phyloP scores from a whole-genome alignment of 2,888 invertebrate species.

The Synanthedon tipuliformis region DNA sequence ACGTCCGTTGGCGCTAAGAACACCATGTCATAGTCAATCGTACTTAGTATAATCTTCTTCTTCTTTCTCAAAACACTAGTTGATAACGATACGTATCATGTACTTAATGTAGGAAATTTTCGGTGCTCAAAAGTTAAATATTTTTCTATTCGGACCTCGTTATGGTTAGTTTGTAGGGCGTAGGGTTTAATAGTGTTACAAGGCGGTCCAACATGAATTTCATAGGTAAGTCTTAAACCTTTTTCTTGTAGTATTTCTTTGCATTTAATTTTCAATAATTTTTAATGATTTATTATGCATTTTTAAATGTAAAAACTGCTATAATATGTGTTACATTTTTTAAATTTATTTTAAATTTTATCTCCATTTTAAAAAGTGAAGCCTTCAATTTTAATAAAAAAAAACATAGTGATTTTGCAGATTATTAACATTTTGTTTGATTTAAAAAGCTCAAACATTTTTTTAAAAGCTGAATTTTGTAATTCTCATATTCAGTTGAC shows the following conservation, averaged over 20 bases:
- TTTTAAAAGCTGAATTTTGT: no score
- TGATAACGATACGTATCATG: slow-evolving; percentile 61
- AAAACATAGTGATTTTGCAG: no score
- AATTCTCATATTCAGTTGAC: no score
- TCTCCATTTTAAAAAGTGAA: neutral
- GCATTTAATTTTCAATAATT: neutral
- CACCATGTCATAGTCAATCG: slow-evolving; percentile 45
- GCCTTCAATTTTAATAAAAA: no score
- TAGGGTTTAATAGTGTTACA: slow-evolving; percentile 33
- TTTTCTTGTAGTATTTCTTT: neutral
- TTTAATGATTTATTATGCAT: neutral
- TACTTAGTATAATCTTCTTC: slow-evolving; percentile 23
- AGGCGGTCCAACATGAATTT: slow-evolving; percentile 50
- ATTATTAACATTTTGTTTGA: no score
- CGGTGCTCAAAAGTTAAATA: slow-evolving; percentile 55
- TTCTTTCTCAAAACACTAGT: slow-evolving; percentile 20
- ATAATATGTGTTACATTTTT: slow-evolving; percentile 1
- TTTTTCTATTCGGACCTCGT: slow-evolving; percentile 53
- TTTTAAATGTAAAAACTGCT: neutral
- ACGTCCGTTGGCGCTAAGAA: slow-evolving; percentile 15
- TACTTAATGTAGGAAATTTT: slow-evolving; percentile 44
- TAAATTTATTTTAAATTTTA: neutral
- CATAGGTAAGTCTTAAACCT: slow-evolving; percentile 42
- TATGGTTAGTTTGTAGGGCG: slow-evolving; percentile 43
- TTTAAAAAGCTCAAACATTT: no score